Percentiles rank a stretch among this genome's conserved stretches.
phyloP scores from a whole-genome alignment of 2,797 vertebrate species.

The Glossophaga mutica region DNA sequence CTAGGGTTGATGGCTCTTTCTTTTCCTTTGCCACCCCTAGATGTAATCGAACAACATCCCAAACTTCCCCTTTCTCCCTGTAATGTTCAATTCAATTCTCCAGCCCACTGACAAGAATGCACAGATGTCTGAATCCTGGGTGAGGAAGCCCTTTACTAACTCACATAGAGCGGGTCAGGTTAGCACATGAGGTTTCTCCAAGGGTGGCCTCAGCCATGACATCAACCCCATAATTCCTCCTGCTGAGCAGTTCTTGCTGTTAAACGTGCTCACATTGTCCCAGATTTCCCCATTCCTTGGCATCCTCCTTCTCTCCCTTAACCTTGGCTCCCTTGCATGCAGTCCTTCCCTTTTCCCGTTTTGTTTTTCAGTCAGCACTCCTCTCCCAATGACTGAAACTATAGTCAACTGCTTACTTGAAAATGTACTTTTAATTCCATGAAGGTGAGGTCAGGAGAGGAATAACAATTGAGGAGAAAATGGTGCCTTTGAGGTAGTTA shows the following conservation, averaged over 20 bases:
- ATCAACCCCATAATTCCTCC: not conserved
- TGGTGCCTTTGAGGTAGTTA: not conserved
- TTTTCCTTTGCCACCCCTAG: not conserved
- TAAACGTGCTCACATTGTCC: not conserved
- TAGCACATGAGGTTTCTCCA: not conserved
- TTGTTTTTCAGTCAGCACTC: not conserved
- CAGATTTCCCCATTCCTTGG: not conserved
- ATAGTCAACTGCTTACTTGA: not conserved
- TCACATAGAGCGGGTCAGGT: not conserved
- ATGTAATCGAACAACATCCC: slow-evolving; percentile 33
- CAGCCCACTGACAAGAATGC: slow-evolving; percentile 33
- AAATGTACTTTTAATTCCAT: not conserved
- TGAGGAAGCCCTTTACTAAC: slow-evolving; percentile 30
- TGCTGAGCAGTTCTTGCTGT: not conserved
- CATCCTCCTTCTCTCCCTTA: not conserved
- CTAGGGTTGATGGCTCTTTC: not conserved
- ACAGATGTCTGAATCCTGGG: slow-evolving; percentile 34
- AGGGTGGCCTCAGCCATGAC: not conserved
- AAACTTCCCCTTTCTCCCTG: not conserved
- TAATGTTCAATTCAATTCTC: slow-evolving; percentile 47
- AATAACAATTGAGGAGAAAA: not conserved
- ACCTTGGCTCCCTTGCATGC: not conserved
- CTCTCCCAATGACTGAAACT: not conserved
- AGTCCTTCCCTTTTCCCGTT: not conserved
- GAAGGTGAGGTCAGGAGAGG: not conserved